These are phyloP conservation scores for Acinonyx jubatus DNA, from an alignment of 2,113 vertebrate genomes.

Conservation along the genomic window DNA sequence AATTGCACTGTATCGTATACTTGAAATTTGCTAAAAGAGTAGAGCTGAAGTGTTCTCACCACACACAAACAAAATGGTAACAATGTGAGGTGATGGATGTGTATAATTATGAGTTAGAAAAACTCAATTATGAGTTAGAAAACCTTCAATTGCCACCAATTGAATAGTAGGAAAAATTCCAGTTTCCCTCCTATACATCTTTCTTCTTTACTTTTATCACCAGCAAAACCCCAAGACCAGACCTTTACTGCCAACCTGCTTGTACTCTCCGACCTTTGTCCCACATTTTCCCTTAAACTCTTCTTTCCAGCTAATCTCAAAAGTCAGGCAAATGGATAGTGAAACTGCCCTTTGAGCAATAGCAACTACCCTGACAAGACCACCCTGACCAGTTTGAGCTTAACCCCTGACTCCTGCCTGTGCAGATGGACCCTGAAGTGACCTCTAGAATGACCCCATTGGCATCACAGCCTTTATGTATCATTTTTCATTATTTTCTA, in stretches of 20 bases:
- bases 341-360: background rate
- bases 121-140: background rate
- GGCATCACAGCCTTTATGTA: background rate
- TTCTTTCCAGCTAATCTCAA: background rate
- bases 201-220: background rate
- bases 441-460: background rate
- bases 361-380: background rate
- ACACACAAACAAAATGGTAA: background rate
- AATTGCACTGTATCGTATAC: background rate
- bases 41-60: background rate
- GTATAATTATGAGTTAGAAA: conserved; percentile 7
- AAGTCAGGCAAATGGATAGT: background rate
- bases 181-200: background rate
- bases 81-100: background rate
- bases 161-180: background rate
- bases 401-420: background rate
- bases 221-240: background rate
- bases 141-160: background rate
- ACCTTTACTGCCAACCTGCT: background rate
- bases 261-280: background rate
- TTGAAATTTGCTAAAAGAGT: background rate
- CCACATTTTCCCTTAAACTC: background rate
- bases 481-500: background rate
- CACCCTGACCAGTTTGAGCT: background rate
- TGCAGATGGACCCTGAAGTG: background rate